Conservation (phyloP, 2,113 vertebrate species). For the Paradisaea rubra region DNA sequence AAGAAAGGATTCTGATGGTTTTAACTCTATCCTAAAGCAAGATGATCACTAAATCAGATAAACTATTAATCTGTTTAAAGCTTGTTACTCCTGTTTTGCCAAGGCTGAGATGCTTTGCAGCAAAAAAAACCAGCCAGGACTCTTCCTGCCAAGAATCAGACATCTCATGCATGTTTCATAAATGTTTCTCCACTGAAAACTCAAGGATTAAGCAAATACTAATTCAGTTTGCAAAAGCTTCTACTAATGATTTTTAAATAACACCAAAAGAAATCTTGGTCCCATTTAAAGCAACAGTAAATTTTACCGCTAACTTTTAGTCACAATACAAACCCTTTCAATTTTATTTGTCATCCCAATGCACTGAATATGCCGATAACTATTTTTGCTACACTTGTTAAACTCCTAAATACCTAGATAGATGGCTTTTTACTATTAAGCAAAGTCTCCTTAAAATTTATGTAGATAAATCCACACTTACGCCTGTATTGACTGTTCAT, state of each 20-base stretch:
- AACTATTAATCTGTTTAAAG: constrained; percentile 63
- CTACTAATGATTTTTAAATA: constrained; percentile 31
- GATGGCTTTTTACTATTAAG: not conserved
- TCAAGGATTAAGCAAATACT: constrained; percentile 24
- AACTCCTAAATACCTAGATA: not conserved
- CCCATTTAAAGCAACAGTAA: not conserved
- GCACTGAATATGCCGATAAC: not conserved
- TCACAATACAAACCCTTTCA: not conserved
- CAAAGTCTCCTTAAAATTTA: not conserved
- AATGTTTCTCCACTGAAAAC: constrained; percentile 31
- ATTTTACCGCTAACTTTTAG: not conserved
- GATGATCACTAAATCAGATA: constrained; percentile 52
- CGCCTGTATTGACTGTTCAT: not conserved
- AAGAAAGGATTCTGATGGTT: constrained; percentile 26
- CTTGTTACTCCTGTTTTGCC: constrained; percentile 36
- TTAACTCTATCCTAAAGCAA: constrained; percentile 45
- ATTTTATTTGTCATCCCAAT: not conserved
- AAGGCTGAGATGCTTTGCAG: constrained; percentile 22
- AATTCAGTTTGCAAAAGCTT: not conserved
- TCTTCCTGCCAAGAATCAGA: constrained; percentile 28
- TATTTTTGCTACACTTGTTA: not conserved
- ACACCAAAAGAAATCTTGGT: not conserved
- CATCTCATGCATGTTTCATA: constrained; percentile 54
- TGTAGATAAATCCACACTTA: not conserved
- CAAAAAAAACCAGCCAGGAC: constrained; percentile 20